Evolutionary conservation across 2,888 invertebrate species (phyloP), one percentile per base, ranked within the genome.

Genomic region (Zeuzera pyrina): DNA sequence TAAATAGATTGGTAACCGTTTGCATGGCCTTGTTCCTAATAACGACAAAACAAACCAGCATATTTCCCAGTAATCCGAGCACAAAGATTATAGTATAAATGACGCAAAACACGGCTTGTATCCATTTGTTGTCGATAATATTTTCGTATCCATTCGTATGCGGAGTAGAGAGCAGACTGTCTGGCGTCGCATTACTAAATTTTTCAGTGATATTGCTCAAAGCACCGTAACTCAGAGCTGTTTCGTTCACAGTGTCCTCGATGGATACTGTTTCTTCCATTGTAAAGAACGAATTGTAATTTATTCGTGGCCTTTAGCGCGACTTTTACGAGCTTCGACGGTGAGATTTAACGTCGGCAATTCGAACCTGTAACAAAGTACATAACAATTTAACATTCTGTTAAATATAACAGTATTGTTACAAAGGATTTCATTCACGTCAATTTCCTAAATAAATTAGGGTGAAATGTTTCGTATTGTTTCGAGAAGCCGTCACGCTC

Each of bases 1-100:
- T 98, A 78, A 98, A 98, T 31, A 97, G 88, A 68, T 98, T 98
- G 2, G 98, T 98, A 21, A 98, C 98, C 0, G 97, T 97, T 64
- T 97, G 97, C 98, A 98, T 98, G 15, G 94, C 92, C 47, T 91
- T 91, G 73, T 97, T 98, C 15, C 95, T 86, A 19, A 93, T 87
- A 3, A 99, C 97, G 10, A 98, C 97, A 61, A 91, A 97, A 57
- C 96, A 95, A 12, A 98, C 98, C 11, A 98, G 79, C 0, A 91
- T 86, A 69, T 97, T 97, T 0, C 97, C 97, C 48, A 92, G 89
- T 1, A 96, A 84, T 2, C 98, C 98, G 25, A 96, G 83, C 0
- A 94, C 86, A 64, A 98, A 98, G 42, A 97, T 94, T 8, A 88
- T 84, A 4, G 90, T 88, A 72, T 97, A 97, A 38, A 94, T 56